Evolutionary conservation across 2,797 vertebrate genomes (phyloP).

Genomic region (Thalassophryne amazonica): DNA sequence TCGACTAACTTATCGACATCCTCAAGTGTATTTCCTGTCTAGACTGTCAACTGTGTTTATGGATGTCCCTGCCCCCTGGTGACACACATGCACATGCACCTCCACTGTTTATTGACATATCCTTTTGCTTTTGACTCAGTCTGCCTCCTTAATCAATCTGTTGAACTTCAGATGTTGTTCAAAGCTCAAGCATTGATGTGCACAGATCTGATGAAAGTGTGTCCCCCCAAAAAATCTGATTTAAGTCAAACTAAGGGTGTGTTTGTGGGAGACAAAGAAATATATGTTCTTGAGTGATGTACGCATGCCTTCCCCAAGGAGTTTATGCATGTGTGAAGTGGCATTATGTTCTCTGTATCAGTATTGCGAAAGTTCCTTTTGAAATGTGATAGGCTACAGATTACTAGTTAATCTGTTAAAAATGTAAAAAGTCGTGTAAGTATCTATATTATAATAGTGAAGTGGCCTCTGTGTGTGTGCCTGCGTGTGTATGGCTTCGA

Average conservation of each 20-base stretch:
- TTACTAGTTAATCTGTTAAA: no score
- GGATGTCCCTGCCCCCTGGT: constrained; percentile 40
- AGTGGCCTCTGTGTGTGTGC: no score
- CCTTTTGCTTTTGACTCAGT: constrained; percentile 26
- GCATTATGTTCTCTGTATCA: constrained; percentile 20
- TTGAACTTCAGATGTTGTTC: constrained; percentile 44
- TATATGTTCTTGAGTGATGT: constrained; percentile 20
- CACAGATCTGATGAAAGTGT: constrained; percentile 31
- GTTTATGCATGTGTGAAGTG: not conserved
- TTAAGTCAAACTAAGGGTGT: constrained; percentile 26
- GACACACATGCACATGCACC: constrained; percentile 30
- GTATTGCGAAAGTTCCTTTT: constrained; percentile 11
- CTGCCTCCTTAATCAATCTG: constrained; percentile 57
- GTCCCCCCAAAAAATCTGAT: constrained; percentile 10
- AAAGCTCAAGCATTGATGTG: constrained; percentile 44
- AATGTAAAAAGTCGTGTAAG: no score
- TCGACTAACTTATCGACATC: constrained; percentile 65
- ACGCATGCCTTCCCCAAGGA: not conserved
- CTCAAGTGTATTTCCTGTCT: constrained; percentile 68
- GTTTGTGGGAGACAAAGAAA: not conserved
- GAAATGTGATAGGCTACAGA: no score
- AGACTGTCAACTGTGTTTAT: constrained; percentile 61
- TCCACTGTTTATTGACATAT: constrained; percentile 38
- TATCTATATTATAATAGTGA: no score
- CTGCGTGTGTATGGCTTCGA: no score